These are phyloP conservation scores for Porphyrio hochstetteri DNA, from an alignment of 2,113 vertebrate species.

Conservation along the genomic window DNA sequence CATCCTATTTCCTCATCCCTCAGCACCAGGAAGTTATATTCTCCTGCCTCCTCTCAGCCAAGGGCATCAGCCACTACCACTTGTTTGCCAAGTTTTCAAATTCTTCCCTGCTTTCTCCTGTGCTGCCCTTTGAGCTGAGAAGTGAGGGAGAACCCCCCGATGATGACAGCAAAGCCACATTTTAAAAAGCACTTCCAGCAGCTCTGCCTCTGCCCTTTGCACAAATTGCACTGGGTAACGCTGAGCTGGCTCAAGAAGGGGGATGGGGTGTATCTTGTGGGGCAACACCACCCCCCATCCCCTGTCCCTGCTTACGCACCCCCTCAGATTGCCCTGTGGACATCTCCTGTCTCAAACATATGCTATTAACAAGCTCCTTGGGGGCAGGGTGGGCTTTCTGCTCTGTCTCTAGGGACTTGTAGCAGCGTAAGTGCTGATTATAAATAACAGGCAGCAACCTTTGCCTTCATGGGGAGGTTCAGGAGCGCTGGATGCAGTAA, in stretches of 20 bases:
- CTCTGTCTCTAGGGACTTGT: not conserved
- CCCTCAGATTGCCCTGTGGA: rapidly evolving
- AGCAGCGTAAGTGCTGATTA: not conserved
- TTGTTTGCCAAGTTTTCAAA: not conserved
- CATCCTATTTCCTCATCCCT: not conserved
- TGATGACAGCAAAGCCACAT: not conserved
- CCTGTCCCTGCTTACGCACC: rapidly evolving
- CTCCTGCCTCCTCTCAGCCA: not conserved
- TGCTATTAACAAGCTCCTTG: rapidly evolving
- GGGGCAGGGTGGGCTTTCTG: not conserved
- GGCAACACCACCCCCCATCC: not conserved
- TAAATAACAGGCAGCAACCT: not conserved
- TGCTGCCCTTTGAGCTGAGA: not conserved
- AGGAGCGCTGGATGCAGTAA: not conserved
- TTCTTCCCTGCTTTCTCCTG: not conserved
- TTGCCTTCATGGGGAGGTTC: not conserved
- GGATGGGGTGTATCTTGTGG: rapidly evolving
- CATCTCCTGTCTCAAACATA: not conserved
- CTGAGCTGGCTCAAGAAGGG: not conserved
- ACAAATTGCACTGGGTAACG: not conserved
- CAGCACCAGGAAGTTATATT: not conserved
- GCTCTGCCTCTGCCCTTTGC: not conserved
- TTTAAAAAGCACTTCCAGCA: not conserved
- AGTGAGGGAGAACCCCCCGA: not conserved
- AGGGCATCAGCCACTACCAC: rapidly evolving